Evolutionary conservation across 2,113 vertebrate species (phyloP).

Genomic region (Actinemys pallida): DNA sequence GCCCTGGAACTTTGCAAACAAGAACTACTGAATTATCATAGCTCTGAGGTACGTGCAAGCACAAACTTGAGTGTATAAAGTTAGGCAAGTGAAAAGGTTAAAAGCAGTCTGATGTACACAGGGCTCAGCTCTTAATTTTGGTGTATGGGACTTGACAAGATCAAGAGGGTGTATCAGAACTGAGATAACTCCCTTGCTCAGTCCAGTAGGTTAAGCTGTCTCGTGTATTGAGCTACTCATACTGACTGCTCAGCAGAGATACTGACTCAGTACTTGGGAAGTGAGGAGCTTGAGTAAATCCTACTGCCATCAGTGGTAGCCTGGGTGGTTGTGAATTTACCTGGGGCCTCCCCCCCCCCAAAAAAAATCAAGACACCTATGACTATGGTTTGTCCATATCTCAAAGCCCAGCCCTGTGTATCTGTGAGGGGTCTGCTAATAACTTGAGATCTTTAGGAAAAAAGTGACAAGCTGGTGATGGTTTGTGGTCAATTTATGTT

Average conservation of each 20-base stretch:
- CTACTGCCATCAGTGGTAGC: not conserved
- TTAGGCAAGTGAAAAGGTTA: not conserved
- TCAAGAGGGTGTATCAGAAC: not conserved
- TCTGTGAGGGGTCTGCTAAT: not conserved
- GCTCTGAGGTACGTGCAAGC: not conserved
- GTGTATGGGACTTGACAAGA: not conserved
- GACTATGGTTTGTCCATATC: not conserved
- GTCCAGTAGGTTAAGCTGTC: not conserved
- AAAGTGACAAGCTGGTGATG: not conserved
- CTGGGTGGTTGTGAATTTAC: not conserved
- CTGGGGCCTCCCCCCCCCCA: accelerated
- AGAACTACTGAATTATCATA: not conserved
- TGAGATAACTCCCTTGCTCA: not conserved
- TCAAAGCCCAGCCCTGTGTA: not conserved
- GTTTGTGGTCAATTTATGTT: not conserved
- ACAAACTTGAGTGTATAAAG: not conserved
- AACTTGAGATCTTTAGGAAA: not conserved
- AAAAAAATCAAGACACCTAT: not conserved
- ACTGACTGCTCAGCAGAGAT: not conserved
- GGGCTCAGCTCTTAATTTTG: not conserved
- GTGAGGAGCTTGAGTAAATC: not conserved
- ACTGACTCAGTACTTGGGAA: not conserved
- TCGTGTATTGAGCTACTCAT: not conserved
- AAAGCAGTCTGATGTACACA: not conserved
- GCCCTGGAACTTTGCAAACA: not conserved